Evolutionary conservation across 2,113 vertebrate genomes (phyloP), one percentile per base, ranked within the genome.

Genomic region (Eleginops maclovinus): DNA sequence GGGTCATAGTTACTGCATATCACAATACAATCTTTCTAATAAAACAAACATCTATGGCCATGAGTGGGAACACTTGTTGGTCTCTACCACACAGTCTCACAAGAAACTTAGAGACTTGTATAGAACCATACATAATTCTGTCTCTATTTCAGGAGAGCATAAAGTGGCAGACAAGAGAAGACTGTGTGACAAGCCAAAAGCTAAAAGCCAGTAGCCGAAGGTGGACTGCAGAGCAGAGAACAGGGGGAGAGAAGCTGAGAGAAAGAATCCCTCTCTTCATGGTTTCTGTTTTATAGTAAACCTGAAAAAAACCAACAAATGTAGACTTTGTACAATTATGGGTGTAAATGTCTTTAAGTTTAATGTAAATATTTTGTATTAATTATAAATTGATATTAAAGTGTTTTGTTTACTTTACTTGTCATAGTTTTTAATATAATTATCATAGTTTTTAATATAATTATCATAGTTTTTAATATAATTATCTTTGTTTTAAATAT

Each of bases 141-240:
- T 51, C 49, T 78, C 40, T 24, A 40, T 73, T 76, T 79, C 65
- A 65, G 61, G 41, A 62, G 58, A 63, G 75, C 64, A 76, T 40
- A 59, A 67, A 53, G 51, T 62, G 28, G 66, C 60, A 73, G 66
- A 83, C 17, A 41, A 70, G 55, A 61, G 65, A 73, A 55, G 44
- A 66, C 51, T 61, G 56, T 24, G 31, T 75, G 46, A 87, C 24
- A 67, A 69, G 66, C 64, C 53, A 75, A 49, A 60, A 41, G 55
- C 67, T 22, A 36, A 54, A 13, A 73, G 68, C 62, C 69, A 65
- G 44, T 16, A 56, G 66, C 60, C n/a, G 21, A 60, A 36, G 46
- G 10, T 49, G 61, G 36, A 65, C 28, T 62, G 41, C 69, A 62
- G 46, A 65, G 65, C 3, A 40, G 21, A 56, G 13, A 21, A 61